A percentile compares a stretch with the other conserved stretches of the same genome.
phyloP scores from a whole-genome alignment of 2,113 vertebrate species.

The Andinoacara biseriatus region DNA sequence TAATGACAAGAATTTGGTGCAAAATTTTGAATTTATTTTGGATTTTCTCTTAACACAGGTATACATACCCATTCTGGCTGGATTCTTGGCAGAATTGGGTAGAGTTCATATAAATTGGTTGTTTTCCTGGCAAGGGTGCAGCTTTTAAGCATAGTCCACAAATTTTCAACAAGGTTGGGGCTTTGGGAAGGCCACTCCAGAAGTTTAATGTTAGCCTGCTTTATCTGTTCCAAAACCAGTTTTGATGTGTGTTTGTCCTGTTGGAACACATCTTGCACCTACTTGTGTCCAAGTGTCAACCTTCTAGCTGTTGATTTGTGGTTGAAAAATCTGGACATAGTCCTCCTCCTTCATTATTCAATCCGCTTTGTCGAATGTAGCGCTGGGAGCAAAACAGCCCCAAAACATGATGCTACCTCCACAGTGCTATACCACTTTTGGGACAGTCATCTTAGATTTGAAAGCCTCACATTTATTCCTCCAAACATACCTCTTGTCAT shows the following conservation, averaged over 20 bases:
- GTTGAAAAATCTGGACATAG: neutral
- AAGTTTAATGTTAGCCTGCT: neutral
- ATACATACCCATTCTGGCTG: neutral
- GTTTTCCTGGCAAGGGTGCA: neutral
- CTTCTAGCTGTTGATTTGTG: no score
- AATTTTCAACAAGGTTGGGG: neutral
- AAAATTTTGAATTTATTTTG: neutral
- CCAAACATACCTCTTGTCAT: no score
- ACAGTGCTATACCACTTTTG: no score
- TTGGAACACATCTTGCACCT: no score
- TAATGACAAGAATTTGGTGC: neutral
- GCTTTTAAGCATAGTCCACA: neutral
- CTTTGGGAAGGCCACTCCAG: neutral
- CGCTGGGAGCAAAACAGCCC: no score
- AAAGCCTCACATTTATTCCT: no score
- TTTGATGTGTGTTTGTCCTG: neutral
- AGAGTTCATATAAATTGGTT: neutral
- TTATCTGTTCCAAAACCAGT: neutral
- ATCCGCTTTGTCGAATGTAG: no score
- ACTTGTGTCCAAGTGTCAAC: no score
- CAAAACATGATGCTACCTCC: no score
- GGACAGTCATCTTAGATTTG: no score
- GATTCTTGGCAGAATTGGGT: conserved; percentile 4
- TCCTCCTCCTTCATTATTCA: no score
- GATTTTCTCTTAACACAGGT: neutral